These are phyloP conservation scores for Nanorana parkeri DNA, from an alignment of 2,113 vertebrate species.

Conservation along the genomic window DNA sequence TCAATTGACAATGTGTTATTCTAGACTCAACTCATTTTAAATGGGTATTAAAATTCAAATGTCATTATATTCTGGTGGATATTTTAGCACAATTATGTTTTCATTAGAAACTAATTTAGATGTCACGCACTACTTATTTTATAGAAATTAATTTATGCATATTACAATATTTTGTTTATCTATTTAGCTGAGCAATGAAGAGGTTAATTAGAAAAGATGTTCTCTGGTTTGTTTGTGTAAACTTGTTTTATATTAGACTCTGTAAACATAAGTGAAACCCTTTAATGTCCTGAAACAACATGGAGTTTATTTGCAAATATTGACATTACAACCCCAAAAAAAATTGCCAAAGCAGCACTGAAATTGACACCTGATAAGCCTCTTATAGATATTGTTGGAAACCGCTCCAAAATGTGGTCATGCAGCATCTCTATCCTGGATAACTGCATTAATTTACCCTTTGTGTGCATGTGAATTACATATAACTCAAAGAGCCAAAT, in stretches of 20 bases:
- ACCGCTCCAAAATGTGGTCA: no score
- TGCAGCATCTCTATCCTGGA: no score
- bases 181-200: constrained; percentile 48
- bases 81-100: constrained; percentile 46
- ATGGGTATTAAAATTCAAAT: constrained; percentile 43
- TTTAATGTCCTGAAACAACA: neutral
- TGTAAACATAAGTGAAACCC: neutral
- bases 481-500: no score
- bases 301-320: no score
- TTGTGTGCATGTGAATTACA: no score
- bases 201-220: constrained; percentile 47
- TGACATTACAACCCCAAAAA: no score
- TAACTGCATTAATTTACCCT: no score
- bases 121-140: constrained; percentile 45
- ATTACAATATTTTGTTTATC: constrained; percentile 41
- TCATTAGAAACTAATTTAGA: constrained; percentile 39
- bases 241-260: neutral
- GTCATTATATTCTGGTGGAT: constrained; percentile 31
- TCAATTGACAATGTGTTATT: neutral
- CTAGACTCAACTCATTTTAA: constrained; percentile 6
- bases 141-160: constrained; percentile 46
- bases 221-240: constrained; percentile 29
- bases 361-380: no score
- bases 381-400: no score
- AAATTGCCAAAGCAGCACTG: no score